These are phyloP conservation scores for Heliothis subflexa DNA, from an alignment of 1,140 invertebrate genomes.

Conservation along the genomic window DNA sequence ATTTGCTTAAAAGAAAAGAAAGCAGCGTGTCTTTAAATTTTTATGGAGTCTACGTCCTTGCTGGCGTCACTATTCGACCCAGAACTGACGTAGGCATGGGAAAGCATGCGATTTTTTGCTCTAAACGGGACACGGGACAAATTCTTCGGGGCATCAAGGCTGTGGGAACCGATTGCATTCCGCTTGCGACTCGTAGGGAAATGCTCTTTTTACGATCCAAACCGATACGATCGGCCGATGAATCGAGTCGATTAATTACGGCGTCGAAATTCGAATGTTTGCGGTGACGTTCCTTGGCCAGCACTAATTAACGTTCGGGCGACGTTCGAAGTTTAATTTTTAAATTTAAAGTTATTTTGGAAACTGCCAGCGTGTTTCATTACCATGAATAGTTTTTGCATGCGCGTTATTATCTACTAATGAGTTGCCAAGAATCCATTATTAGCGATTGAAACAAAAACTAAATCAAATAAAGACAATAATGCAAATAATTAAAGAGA, in stretches of 20 bases:
- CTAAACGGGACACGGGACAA: conserved; percentile 62
- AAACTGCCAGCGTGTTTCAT: conserved; percentile 15
- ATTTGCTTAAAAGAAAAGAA: conserved; percentile 33
- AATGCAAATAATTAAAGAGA: conserved; percentile 32
- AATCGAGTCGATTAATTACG: conserved; percentile 72
- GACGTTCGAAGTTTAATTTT: conserved; percentile 45
- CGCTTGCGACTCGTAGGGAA: conserved; percentile 64
- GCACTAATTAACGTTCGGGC: conserved; percentile 52
- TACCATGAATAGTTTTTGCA: conserved; percentile 25
- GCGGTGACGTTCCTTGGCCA: conserved; percentile 54
- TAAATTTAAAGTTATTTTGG: conserved; percentile 47
- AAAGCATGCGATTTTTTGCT: conserved; percentile 76
- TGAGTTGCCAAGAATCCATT: conserved; percentile 14
- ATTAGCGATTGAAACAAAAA: conserved; percentile 21
- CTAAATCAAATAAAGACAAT: conserved; percentile 32
- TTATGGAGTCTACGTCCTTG: conserved; percentile 43
- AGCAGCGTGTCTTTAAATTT: conserved; percentile 10
- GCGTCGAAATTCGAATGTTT: conserved; percentile 62
- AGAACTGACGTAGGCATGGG: conserved; percentile 68
- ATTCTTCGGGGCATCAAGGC: conserved; percentile 73
- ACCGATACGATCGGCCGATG: conserved; percentile 68
- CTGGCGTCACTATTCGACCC: conserved; percentile 55
- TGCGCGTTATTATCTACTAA: conserved; percentile 24
- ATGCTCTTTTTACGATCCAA: conserved; percentile 64
- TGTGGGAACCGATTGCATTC: conserved; percentile 81